Base-by-base conservation (phyloP, 1,140 invertebrate genomes). In the Agraylea sexmaculata region DNA sequence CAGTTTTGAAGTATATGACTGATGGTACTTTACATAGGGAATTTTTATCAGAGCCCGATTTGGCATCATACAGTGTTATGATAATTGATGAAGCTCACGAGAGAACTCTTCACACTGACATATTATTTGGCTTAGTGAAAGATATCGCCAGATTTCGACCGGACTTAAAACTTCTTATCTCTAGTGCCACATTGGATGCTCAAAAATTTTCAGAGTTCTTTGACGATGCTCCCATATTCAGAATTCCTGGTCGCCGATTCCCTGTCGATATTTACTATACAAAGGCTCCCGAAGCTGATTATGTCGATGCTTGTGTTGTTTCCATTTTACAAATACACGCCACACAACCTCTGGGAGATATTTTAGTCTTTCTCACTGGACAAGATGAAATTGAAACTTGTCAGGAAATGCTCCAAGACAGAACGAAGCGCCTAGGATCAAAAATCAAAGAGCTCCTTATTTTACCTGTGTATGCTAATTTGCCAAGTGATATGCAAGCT, bases 41-140 rank as follows among this genome's bases (percentile, higher is more conserved):
- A 68, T 99, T 98, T 64, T 69, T 99, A 2, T 87, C 87, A 40
- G 95, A 99, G 64, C 94, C 94, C 1, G 93, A 97, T 70, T 67
- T 99, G 17, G 80, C 78, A 27, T 80, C 82, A 2, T 97, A 96
- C 60, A 93, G 87, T 70, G 93, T 97, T 0, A 88, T 99, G 79
- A 99, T 99, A 43, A 95, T 99, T 58, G 95, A 99, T 60, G 96
- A 99, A 71, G 96, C 96, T 51, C 96, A 99, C 63, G 96, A 99
- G 60, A 65, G 95, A 30, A 99, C 95, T 0, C 69, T 99, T 4
- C 94, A 99, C 52, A 99, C 95, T 3, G 96, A 99, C 62, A 91
- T 99, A 55, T 67, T 99, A 21, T 99, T 99, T 69, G 95, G 96
- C 15, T 70, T 99, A 27, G 88, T 99, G 0, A 99, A 99, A 70